Evolutionary conservation across 2,113 vertebrate genomes (phyloP).

Genomic region (Amia ocellicauda): DNA sequence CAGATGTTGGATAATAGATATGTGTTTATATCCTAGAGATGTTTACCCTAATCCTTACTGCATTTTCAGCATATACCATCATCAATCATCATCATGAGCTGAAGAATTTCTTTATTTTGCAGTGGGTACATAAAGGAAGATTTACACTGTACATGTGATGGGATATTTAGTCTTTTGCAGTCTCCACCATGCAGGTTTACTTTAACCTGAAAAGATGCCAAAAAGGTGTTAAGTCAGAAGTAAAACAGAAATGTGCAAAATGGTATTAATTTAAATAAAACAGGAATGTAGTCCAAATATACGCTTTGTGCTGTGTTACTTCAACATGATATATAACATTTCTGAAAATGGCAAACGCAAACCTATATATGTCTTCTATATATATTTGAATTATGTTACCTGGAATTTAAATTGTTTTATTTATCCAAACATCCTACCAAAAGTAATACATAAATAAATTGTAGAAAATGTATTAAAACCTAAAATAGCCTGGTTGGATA

Average conservation of each 20-base stretch:
- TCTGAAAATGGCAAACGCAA: no score
- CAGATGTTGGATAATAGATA: conserved; percentile 20
- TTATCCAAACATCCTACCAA: no score
- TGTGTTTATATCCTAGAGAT: conserved; percentile 46
- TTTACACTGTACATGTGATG: conserved; percentile 38
- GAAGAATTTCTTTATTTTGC: conserved; percentile 39
- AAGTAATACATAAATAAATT: no score
- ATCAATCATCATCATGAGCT: conserved; percentile 19
- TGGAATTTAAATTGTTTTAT: no score
- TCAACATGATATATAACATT: no score
- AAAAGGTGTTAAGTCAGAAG: background rate
- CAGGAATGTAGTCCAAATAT: no score
- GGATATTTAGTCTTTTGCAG: conserved; percentile 2
- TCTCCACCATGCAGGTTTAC: background rate
- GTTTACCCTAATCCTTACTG: conserved; percentile 35
- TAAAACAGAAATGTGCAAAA: background rate
- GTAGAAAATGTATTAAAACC: no score
- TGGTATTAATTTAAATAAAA: no score
- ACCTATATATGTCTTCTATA: no score
- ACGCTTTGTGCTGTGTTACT: no score
- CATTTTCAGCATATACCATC: conserved; percentile 43
- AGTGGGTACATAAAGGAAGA: conserved; percentile 33
- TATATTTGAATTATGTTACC: no score
- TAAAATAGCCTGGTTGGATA: no score
- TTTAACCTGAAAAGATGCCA: background rate